A percentile compares a stretch with the other conserved stretches of the same genome.
phyloP scores from a whole-genome alignment of 2,797 vertebrate genomes.

The Melanotaenia trifasciata region DNA sequence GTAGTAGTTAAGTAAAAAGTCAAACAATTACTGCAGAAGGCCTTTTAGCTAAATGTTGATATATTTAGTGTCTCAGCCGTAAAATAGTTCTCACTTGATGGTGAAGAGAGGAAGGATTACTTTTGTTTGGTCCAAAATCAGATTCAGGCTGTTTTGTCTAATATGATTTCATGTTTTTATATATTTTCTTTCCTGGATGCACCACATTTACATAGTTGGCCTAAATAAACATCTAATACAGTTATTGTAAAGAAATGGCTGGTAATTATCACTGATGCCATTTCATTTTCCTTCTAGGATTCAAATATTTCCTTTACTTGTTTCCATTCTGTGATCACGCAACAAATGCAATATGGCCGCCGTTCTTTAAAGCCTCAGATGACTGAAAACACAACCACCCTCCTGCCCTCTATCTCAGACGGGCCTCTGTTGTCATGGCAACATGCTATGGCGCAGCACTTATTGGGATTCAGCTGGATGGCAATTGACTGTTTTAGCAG shows the following conservation, averaged over 20 bases:
- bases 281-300: background rate
- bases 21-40: background rate
- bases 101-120: background rate
- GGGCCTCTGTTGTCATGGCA: constrained; percentile 95
- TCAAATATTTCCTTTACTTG: constrained; percentile 2
- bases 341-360: constrained; percentile 74
- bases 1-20: constrained; percentile 5
- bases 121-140: background rate
- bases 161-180: background rate
- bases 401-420: constrained; percentile 76
- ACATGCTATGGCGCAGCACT: constrained; percentile 95
- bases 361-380: constrained; percentile 57
- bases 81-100: background rate
- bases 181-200: background rate
- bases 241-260: background rate
- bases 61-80: background rate
- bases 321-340: constrained; percentile 32
- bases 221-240: background rate
- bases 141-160: constrained; percentile 9
- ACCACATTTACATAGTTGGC: background rate
- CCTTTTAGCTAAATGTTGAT: background rate
- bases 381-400: constrained; percentile 72
- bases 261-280: background rate
- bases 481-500: constrained; percentile 82
- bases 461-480: constrained; percentile 88